Conservation (phyloP, 2,113 vertebrate genomes). For the Pithys albifrons region DNA sequence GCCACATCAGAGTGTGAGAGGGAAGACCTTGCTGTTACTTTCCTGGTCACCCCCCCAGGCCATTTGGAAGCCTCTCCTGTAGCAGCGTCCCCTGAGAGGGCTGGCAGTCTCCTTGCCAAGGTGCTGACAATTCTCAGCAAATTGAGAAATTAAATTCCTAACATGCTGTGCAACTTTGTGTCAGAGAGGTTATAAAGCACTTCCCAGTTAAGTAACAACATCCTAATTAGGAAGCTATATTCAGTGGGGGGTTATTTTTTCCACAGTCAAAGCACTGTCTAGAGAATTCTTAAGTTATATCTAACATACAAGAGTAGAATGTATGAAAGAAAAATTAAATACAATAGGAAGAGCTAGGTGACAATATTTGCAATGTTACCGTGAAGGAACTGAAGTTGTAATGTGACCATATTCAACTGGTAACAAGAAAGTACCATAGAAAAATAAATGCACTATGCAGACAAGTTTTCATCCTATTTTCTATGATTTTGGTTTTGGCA, state of each 20-base stretch:
- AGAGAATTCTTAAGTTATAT: not conserved
- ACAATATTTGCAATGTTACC: not conserved
- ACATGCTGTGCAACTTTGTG: not conserved
- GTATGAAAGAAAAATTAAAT: not conserved
- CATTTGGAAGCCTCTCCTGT: not conserved
- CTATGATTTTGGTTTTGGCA: not conserved
- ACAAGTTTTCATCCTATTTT: not conserved
- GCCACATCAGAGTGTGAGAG: not conserved
- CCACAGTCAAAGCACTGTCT: not conserved
- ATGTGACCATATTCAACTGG: not conserved
- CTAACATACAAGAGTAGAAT: not conserved
- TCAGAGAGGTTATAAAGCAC: not conserved
- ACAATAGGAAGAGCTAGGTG: not conserved
- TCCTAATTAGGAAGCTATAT: not conserved
- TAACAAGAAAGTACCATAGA: not conserved
- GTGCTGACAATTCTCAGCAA: not conserved
- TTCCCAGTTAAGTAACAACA: not conserved
- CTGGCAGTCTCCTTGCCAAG: not conserved
- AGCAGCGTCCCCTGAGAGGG: not conserved
- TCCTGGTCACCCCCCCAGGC: not conserved
- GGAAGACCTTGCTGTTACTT: not conserved
- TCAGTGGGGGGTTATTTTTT: not conserved
- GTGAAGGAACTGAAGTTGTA: not conserved
- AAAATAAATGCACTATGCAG: not conserved
- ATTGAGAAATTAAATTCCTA: not conserved